Evolutionary conservation across 2,888 invertebrate species (phyloP), one percentile per base, ranked within the genome.

Genomic region (Lasioglossum villosulum): DNA sequence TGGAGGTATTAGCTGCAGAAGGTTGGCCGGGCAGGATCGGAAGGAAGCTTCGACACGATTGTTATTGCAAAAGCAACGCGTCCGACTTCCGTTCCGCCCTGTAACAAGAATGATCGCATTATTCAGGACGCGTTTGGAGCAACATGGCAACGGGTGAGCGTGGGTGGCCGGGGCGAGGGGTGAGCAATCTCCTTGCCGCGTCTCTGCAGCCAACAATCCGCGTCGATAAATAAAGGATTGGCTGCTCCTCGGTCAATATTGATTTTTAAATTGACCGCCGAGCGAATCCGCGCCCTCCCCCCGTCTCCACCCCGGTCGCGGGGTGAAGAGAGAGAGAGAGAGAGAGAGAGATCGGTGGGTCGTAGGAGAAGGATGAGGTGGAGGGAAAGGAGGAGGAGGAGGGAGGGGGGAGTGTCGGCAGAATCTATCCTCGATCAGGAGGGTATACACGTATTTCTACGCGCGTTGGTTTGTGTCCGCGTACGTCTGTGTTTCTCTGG

Each of bases 251-350:
- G 93, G 94, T 95, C 94, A 95, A 95, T 95, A 95, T 95, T 95
- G 95, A 95, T 95, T 95, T 94, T 94, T 94, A 95, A 95, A 95
- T 95, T 95, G 95, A 95, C 95, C 95, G 93, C 91, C 92, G 93
- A 93, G 90, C 90, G 93, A 94, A 94, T 94, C 92, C 93, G 93
- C 93, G 93, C 80, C 73, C 88, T 86, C 80, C 79, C 84, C 78
- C 75, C 52, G 78, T n/a, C 92, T 92, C 92, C 91, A 52, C 39
- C 81, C 59, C 52, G 23, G 10, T 72, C 70, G 66, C 56, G 66
- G 16, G 48, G 75, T 34, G 45, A 56, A 16, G n/a, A 42, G 73
- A 37, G 16, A 45, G 16, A 45, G 45, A 45, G 42, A 42, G 42
- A 42, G 39, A 37, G 56, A n/a, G 48, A 52, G 63, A 63, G 59